A percentile compares a stretch with the other conserved stretches of the same genome.
Evolutionary conservation across 1,140 invertebrate genomes (phyloP).

Genomic region (Drosophila nikananu): DNA sequence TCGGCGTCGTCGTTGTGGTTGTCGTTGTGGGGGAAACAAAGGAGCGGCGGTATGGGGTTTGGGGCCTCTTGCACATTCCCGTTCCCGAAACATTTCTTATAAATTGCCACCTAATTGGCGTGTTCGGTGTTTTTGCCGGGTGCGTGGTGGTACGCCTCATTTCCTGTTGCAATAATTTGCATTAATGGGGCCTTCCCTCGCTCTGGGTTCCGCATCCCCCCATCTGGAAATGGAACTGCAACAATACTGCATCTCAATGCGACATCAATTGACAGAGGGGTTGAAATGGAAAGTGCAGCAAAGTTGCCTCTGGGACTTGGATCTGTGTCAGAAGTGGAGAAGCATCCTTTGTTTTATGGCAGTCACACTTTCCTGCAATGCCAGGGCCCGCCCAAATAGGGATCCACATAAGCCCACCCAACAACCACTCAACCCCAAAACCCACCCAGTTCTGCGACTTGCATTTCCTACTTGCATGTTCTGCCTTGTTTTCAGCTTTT

Average conservation of each 20-base stretch:
- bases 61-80: constrained; percentile 2
- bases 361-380: constrained; percentile 10
- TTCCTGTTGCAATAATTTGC: constrained; percentile 75
- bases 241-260: constrained; percentile 18
- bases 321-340: constrained; percentile 66
- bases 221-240: neutral
- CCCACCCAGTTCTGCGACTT: constrained; percentile 23
- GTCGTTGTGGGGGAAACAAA: constrained; percentile 16
- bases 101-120: constrained; percentile 72
- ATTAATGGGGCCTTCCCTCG: constrained; percentile 34
- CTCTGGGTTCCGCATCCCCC: neutral
- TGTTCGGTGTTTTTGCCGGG: constrained; percentile 44
- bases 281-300: constrained; percentile 58
- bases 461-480: constrained; percentile 64
- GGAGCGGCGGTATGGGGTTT: neutral
- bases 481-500: constrained; percentile 35
- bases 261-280: constrained; percentile 42
- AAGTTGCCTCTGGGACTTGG: constrained; percentile 16
- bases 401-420: constrained; percentile 7
- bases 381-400: constrained; percentile 24
- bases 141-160: constrained; percentile 70
- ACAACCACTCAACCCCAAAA: constrained; percentile 2
- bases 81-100: constrained; percentile 47
- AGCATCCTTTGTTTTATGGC: constrained; percentile 45
- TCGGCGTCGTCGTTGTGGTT: constrained; percentile 16